phyloP scores from a whole-genome alignment of 2,888 invertebrate genomes.

The Dusona sp. region DNA sequence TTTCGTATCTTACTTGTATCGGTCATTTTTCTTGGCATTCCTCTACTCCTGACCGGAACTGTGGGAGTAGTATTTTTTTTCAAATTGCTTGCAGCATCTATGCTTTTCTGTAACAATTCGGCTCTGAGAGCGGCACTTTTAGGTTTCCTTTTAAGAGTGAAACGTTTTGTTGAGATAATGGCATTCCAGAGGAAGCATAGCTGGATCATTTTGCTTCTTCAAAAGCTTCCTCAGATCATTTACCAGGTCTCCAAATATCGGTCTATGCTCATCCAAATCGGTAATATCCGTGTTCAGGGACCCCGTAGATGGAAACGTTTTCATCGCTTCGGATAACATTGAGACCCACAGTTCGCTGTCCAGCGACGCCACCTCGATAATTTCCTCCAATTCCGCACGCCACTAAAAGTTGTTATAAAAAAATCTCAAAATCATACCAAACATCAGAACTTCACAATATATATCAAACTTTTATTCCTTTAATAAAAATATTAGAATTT shows the following conservation, averaged over 20 bases:
- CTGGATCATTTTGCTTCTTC: constrained; percentile 93
- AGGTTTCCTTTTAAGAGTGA: constrained; percentile 96
- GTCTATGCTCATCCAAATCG: constrained; percentile 95
- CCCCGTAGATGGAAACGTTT: constrained; percentile 95
- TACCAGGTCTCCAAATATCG: constrained; percentile 95
- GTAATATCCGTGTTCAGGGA: constrained; percentile 95
- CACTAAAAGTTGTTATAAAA: constrained; percentile 88
- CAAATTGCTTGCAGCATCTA: constrained; percentile 94
- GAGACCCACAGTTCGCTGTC: constrained; percentile 99
- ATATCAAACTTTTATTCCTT: no score
- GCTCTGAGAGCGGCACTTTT: constrained; percentile 96
- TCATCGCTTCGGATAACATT: constrained; percentile 97
- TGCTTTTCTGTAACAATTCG: constrained; percentile 96
- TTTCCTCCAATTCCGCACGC: constrained; percentile 96
- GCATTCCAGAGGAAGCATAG: constrained; percentile 97
- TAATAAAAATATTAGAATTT: no score
- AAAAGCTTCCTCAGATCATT: constrained; percentile 93
- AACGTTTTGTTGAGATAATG: constrained; percentile 97
- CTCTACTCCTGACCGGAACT: constrained; percentile 89
- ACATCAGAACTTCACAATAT: neutral
- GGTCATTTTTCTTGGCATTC: constrained; percentile 97
- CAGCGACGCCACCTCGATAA: constrained; percentile 95
- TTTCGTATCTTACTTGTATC: constrained; percentile 91
- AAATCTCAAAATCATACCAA: neutral
- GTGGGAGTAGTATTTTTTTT: constrained; percentile 95